A percentile compares a stretch with the other conserved stretches of the same genome.
Conservation (phyloP, 2,797 vertebrate species). For the Xenops minutus region DNA sequence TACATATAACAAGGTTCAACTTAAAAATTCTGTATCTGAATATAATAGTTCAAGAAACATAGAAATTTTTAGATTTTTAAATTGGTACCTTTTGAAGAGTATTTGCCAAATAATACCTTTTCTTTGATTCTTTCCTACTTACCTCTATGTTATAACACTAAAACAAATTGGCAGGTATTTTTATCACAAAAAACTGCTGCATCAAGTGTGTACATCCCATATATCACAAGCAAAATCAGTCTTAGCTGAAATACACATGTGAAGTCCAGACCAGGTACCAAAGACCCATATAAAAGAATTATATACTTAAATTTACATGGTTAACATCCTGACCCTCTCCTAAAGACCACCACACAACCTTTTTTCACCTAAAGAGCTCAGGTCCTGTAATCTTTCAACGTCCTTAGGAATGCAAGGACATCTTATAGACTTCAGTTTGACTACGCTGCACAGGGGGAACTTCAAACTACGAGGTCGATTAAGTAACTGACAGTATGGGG, state of each 20-base stretch:
- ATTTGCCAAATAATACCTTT: neutral
- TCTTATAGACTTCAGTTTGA: neutral
- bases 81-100: neutral
- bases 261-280: neutral
- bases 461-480: neutral
- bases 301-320: neutral
- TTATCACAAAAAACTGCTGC: neutral
- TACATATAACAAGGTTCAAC: neutral
- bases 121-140: neutral
- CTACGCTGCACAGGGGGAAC: neutral
- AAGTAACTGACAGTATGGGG: neutral
- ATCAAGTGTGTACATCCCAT: neutral
- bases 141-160: neutral
- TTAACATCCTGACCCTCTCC: neutral
- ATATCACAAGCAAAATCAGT: neutral
- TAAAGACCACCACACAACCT: neutral
- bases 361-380: neutral
- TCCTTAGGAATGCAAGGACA: neutral
- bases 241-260: neutral
- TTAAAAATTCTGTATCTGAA: neutral
- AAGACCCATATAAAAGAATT: neutral
- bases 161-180: neutral
- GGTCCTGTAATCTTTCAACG: neutral
- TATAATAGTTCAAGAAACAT: neutral
- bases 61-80: neutral